Evolutionary conservation across 2,113 vertebrate species (phyloP).

Genomic region (Ovis canadensis): DNA sequence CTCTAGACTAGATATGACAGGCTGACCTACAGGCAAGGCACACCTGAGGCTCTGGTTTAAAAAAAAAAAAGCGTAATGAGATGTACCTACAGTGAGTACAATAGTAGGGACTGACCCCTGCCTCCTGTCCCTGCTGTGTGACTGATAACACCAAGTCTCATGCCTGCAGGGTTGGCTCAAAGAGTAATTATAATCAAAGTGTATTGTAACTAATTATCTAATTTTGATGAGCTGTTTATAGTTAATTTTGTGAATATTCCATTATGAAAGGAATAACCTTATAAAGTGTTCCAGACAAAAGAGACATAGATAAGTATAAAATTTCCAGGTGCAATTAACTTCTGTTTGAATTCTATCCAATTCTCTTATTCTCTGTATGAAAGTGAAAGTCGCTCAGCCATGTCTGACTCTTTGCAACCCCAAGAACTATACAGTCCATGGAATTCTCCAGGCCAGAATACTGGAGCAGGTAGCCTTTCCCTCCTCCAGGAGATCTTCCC

Average conservation of each 20-base stretch:
- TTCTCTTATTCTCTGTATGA: neutral
- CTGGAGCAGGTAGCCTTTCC: neutral
- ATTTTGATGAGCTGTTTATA: conserved; percentile 28
- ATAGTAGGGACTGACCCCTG: neutral
- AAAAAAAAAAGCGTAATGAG: neutral
- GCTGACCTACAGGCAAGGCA: neutral
- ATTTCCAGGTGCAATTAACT: neutral
- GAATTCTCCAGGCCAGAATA: neutral
- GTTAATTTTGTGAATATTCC: conserved; percentile 23
- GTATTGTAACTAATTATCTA: conserved; percentile 3
- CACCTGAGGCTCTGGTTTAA: neutral
- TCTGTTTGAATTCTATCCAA: neutral
- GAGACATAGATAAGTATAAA: neutral
- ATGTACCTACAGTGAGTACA: neutral
- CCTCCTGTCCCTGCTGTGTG: neutral
- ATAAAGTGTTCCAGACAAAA: neutral
- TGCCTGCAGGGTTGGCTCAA: neutral
- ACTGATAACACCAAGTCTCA: neutral
- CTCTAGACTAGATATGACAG: neutral
- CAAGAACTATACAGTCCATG: neutral
- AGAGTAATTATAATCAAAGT: neutral
- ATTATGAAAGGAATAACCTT: neutral
- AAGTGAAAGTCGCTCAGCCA: neutral
- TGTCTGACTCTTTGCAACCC: neutral
- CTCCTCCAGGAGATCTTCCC: neutral